Evolutionary conservation across 2,888 invertebrate species (phyloP).

Genomic region (Rotaria magnacalcarata): DNA sequence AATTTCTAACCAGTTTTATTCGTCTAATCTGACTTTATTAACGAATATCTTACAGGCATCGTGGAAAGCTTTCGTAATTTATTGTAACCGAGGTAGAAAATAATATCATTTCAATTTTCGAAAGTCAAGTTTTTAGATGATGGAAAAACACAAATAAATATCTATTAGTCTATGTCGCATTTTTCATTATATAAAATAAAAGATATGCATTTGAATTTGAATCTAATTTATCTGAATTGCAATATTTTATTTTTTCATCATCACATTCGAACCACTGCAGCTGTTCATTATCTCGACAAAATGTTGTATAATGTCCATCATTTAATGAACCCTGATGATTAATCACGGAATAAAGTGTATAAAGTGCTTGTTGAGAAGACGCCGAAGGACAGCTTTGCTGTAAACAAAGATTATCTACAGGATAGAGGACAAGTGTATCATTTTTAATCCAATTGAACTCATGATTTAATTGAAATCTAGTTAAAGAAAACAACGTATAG

Average conservation of each 20-base stretch:
- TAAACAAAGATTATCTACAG: constrained; percentile 38
- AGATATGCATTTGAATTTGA: not conserved
- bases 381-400: not conserved
- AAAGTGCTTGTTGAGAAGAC: not conserved
- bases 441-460: not conserved
- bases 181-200: not conserved
- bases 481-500: no score
- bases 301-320: constrained; percentile 82
- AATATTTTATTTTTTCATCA: constrained; percentile 61
- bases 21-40: no score
- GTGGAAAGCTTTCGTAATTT: no score
- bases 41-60: no score
- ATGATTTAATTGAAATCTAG: not conserved
- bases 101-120: no score
- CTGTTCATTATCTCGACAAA: constrained; percentile 68
- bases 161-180: not conserved
- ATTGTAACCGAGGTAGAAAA: no score
- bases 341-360: constrained; percentile 39
- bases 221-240: not conserved
- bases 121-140: no score
- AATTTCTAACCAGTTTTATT: no score
- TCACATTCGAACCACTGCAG: constrained; percentile 80
- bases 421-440: constrained; percentile 19
- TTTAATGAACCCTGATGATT: constrained; percentile 86
- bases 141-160: no score